Percentiles rank a stretch among this genome's conserved stretches.
phyloP scores from a whole-genome alignment of 2,888 invertebrate species.

The Drosophila anomalata region DNA sequence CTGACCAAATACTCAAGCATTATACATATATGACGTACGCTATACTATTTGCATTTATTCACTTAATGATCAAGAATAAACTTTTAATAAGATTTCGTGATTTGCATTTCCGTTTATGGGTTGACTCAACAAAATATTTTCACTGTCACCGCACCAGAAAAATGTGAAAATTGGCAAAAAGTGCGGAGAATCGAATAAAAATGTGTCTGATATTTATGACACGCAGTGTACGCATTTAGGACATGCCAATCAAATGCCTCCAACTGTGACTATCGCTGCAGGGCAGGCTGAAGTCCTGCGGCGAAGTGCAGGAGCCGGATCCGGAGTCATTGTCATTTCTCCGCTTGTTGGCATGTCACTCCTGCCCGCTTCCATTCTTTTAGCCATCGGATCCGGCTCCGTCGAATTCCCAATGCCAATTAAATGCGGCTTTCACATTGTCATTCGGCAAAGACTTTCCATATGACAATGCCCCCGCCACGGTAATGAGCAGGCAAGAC shows the following conservation, averaged over 20 bases:
- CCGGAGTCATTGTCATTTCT: constrained; percentile 41
- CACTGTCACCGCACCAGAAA: background rate
- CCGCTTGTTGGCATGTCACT: constrained; percentile 52
- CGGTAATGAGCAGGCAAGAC: constrained; percentile 58
- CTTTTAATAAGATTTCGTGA: constrained; percentile 57
- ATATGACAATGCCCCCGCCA: constrained; percentile 58
- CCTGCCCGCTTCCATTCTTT: constrained; percentile 31
- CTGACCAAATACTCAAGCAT: constrained; percentile 57
- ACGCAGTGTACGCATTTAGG: constrained; percentile 54
- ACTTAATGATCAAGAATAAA: constrained; percentile 68
- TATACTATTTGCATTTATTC: constrained; percentile 50
- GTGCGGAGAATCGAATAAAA: background rate
- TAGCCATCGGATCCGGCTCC: constrained; percentile 43
- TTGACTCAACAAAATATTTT: constrained; percentile 60
- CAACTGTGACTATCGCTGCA: constrained; percentile 54
- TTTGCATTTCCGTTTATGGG: constrained; percentile 60
- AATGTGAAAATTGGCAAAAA: constrained; percentile 1
- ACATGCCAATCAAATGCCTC: constrained; percentile 70
- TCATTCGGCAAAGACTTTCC: constrained; percentile 56
- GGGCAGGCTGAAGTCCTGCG: background rate
- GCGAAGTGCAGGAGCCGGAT: constrained; percentile 10
- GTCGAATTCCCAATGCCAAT: constrained; percentile 67
- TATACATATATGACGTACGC: constrained; percentile 30
- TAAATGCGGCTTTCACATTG: constrained; percentile 67
- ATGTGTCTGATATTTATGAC: constrained; percentile 1